Conservation (phyloP, 2,888 invertebrate genomes). For the Drosophila histrio region DNA sequence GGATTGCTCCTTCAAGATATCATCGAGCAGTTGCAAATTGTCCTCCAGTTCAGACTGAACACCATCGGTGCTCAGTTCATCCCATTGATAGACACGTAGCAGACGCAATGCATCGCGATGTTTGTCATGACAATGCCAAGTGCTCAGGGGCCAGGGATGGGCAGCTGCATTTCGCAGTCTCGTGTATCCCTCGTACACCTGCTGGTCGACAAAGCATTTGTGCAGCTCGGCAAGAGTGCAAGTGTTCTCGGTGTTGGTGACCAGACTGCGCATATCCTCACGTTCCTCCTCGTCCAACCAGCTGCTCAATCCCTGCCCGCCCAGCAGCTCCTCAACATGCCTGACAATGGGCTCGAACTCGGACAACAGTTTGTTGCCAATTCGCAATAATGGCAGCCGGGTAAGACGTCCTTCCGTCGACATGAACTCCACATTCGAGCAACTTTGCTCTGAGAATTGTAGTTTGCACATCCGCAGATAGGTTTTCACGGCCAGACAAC, state of each 20-base stretch:
- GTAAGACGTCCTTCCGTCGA: slow-evolving; percentile 91
- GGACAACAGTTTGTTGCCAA: slow-evolving; percentile 91
- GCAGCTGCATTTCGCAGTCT: slow-evolving; percentile 92
- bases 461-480: slow-evolving; percentile 95
- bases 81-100: slow-evolving; percentile 91
- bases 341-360: slow-evolving; percentile 95
- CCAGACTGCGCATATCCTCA: slow-evolving; percentile 95
- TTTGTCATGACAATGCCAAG: slow-evolving; percentile 91
- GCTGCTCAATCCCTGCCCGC: slow-evolving; percentile 85
- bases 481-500: slow-evolving; percentile 95
- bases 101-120: slow-evolving; percentile 88
- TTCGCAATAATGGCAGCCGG: slow-evolving; percentile 94
- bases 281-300: slow-evolving; percentile 89
- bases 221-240: slow-evolving; percentile 94
- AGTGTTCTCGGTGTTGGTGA: slow-evolving; percentile 93
- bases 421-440: slow-evolving; percentile 97
- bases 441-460: slow-evolving; percentile 90
- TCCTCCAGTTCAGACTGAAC: slow-evolving; percentile 88
- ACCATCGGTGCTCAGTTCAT: slow-evolving; percentile 89
- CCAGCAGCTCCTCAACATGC: slow-evolving; percentile 87
- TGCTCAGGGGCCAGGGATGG: slow-evolving; percentile 95
- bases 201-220: slow-evolving; percentile 92
- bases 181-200: slow-evolving; percentile 91
- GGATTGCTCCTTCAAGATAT: slow-evolving; percentile 89
- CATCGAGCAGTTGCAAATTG: slow-evolving; percentile 93